Evolutionary conservation across 2,888 invertebrate genomes (phyloP).

Genomic region (Cheilosia grossa): DNA sequence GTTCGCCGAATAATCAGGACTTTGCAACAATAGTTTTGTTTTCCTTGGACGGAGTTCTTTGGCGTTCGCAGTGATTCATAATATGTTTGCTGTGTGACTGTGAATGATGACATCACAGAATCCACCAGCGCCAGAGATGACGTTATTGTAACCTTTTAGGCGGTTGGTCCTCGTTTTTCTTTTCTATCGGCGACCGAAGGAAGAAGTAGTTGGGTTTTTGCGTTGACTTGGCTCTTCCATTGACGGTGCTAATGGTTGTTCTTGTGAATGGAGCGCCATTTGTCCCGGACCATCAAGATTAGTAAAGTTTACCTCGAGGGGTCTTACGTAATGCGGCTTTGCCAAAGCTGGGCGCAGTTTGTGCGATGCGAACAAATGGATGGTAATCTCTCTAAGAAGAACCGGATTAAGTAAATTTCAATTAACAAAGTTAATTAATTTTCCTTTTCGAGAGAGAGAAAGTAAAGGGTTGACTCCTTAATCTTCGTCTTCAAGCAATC

Average conservation of each 20-base stretch:
- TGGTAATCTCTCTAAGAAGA: neutral
- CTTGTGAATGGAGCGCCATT: slow-evolving; percentile 66
- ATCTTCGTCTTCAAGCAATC: neutral
- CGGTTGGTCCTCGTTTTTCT: slow-evolving; percentile 5
- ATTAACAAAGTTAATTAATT: slow-evolving; percentile 13
- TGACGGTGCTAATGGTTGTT: slow-evolving; percentile 69
- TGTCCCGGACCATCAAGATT: slow-evolving; percentile 60
- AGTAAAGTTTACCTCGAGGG: slow-evolving; percentile 63
- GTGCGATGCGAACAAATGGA: neutral
- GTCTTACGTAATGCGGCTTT: slow-evolving; percentile 31
- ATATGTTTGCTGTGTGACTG: slow-evolving; percentile 26
- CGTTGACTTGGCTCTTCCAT: slow-evolving; percentile 56
- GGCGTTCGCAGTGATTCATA: slow-evolving; percentile 60
- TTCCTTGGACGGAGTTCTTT: slow-evolving; percentile 8
- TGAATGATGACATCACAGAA: slow-evolving; percentile 64
- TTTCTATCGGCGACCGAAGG: neutral
- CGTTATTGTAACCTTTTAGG: slow-evolving; percentile 64
- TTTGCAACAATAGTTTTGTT: slow-evolving; percentile 53
- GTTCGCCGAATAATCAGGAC: slow-evolving; percentile 61
- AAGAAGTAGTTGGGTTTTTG: slow-evolving; percentile 6
- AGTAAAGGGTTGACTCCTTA: neutral
- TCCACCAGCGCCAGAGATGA: slow-evolving; percentile 50
- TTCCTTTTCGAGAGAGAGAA: neutral
- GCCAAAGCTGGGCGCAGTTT: neutral
- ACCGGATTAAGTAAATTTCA: slow-evolving; percentile 4